Percentiles rank a stretch among this genome's conserved stretches.
These are phyloP conservation scores for Cryptus viduatorius DNA, from an alignment of 2,888 invertebrate genomes.

Conservation along the genomic window DNA sequence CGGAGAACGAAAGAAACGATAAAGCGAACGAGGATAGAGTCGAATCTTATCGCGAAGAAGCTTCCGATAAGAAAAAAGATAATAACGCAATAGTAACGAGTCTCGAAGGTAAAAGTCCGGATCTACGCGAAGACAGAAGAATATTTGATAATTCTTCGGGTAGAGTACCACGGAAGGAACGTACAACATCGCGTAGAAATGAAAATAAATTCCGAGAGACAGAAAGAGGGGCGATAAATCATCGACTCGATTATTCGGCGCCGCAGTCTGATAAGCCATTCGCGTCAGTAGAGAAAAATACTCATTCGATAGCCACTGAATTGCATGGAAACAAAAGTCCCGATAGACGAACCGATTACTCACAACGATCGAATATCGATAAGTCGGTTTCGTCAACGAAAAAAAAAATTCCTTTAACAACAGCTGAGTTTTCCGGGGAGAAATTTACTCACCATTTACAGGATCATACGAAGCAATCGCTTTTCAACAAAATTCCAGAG, in stretches of 20 bases:
- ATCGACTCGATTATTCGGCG: neutral
- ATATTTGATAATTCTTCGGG: conserved; percentile 12
- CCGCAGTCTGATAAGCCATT: neutral
- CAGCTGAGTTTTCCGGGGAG: too few species aligned
- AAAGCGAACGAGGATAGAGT: neutral
- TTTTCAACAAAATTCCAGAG: neutral
- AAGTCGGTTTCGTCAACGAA: neutral
- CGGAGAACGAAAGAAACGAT: conserved; percentile 8
- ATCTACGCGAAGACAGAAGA: conserved; percentile 29
- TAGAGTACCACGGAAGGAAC: neutral
- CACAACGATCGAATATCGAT: neutral
- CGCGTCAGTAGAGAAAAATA: neutral
- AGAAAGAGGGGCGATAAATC: neutral
- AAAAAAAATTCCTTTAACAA: conserved; percentile 1
- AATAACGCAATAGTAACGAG: neutral
- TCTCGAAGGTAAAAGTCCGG: neutral
- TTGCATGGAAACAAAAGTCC: neutral
- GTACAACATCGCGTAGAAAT: neutral
- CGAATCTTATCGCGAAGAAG: conserved; percentile 40
- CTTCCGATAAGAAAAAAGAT: conserved; percentile 27
- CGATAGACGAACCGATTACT: neutral
- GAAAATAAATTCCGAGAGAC: neutral
- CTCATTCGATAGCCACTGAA: neutral
- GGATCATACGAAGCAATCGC: neutral
- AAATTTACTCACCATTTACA: neutral